Percentiles rank a stretch among this genome's conserved stretches.
These are phyloP conservation scores for Passerculus sandwichensis DNA, from an alignment of 2,797 vertebrate species.

Conservation along the genomic window DNA sequence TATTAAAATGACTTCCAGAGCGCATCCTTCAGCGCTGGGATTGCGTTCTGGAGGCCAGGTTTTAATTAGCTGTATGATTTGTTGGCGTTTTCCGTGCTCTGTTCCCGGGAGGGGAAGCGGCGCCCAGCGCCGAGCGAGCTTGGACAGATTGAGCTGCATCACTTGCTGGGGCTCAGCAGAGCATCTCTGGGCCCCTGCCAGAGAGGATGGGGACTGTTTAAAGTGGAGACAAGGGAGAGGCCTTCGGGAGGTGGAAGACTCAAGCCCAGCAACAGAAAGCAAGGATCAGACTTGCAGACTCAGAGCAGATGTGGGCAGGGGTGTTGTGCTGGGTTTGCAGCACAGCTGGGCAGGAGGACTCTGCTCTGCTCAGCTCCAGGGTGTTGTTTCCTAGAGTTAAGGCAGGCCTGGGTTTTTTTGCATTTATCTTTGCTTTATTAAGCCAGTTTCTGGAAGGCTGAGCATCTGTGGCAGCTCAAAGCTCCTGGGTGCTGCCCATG, in stretches of 20 bases:
- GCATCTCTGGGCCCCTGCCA: slow-evolving; percentile 44
- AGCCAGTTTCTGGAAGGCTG: neutral
- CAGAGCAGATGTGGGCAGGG: accelerated
- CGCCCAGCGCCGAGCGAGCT: neutral
- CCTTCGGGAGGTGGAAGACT: neutral
- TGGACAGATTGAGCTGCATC: neutral
- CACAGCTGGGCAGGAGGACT: neutral
- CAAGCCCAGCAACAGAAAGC: neutral
- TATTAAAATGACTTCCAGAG: neutral
- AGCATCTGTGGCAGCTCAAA: accelerated
- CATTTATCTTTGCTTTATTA: neutral
- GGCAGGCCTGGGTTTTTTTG: neutral
- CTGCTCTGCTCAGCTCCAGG: neutral
- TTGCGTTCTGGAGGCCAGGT: neutral
- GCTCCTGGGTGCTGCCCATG: neutral
- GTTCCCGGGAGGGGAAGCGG: neutral
- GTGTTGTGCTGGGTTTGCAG: neutral
- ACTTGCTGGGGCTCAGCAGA: neutral
- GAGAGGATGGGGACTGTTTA: slow-evolving; percentile 28
- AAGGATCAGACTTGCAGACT: neutral
- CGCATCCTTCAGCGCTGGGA: neutral
- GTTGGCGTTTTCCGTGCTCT: neutral
- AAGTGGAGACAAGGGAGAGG: slow-evolving; percentile 5
- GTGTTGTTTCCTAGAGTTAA: neutral
- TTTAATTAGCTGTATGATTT: neutral